These are phyloP conservation scores for Myanophis thanlyinensis DNA, from an alignment of 2,113 vertebrate genomes.

Conservation along the genomic window DNA sequence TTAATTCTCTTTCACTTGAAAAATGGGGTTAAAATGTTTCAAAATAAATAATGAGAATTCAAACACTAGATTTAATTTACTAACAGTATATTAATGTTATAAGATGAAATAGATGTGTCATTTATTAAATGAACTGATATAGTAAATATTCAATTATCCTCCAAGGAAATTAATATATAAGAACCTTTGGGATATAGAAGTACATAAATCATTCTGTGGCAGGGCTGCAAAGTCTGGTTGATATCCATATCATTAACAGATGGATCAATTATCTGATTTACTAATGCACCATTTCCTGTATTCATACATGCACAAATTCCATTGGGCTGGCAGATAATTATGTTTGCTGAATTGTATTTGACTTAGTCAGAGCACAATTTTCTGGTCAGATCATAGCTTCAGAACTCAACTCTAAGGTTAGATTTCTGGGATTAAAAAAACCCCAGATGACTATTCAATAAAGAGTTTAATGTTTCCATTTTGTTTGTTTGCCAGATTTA, in stretches of 20 bases:
- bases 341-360: not conserved
- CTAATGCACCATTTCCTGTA: not conserved
- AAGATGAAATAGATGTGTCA: not conserved
- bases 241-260: not conserved
- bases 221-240: not conserved
- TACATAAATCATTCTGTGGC: not conserved
- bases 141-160: not conserved
- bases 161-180: not conserved
- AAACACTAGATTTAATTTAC: not conserved
- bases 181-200: not conserved
- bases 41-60: not conserved
- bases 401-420: not conserved
- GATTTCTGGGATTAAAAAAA: not conserved
- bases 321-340: not conserved
- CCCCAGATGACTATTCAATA: not conserved
- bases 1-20: not conserved
- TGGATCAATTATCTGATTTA: not conserved
- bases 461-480: not conserved
- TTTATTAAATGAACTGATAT: not conserved
- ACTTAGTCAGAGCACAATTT: not conserved
- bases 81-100: not conserved
- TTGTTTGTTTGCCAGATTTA: not conserved
- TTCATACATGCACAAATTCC: not conserved
- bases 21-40: not conserved
- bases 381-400: not conserved